A percentile compares a stretch with the other conserved stretches of the same genome.
phyloP scores from a whole-genome alignment of 2,797 vertebrate species.

The Syngnathus acus region DNA sequence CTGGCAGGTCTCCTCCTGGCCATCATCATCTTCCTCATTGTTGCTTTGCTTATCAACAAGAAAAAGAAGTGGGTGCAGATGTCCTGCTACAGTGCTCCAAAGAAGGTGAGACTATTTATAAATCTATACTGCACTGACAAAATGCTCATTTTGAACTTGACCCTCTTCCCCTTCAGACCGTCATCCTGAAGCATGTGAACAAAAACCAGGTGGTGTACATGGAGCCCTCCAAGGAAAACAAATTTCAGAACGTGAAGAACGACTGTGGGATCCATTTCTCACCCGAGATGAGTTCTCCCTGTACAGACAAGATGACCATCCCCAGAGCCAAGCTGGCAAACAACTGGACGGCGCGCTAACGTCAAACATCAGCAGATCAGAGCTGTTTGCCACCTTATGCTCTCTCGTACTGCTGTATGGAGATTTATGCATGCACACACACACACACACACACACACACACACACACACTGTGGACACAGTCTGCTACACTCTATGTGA shows the following conservation, averaged over 20 bases:
- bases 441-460: not conserved
- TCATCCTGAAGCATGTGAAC: conserved; percentile 72
- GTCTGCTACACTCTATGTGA: not conserved
- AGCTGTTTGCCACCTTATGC: conserved; percentile 34
- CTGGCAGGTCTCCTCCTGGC: conserved; percentile 73
- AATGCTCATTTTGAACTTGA: not conserved
- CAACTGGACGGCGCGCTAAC: conserved; percentile 59
- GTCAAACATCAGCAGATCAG: conserved; percentile 18
- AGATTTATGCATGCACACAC: conserved; percentile 3
- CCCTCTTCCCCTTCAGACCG: conserved; percentile 50
- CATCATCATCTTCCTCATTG: conserved; percentile 71
- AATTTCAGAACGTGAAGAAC: conserved; percentile 70
- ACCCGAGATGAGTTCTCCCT: conserved; percentile 59
- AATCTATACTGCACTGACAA: not conserved
- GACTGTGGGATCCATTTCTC: conserved; percentile 71
- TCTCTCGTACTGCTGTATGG: conserved; percentile 33
- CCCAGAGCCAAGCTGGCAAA: conserved; percentile 71
- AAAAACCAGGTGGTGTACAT: conserved; percentile 61
- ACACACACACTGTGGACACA: conserved; percentile 3
- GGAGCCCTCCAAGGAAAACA: conserved; percentile 76
- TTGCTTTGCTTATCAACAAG: conserved; percentile 70
- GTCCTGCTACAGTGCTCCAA: conserved; percentile 77
- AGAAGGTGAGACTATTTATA: conserved; percentile 64
- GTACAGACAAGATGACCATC: conserved; percentile 68
- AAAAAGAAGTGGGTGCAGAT: conserved; percentile 80